These are phyloP conservation scores for Diprion similis DNA, from an alignment of 1,140 invertebrate genomes.

Conservation along the genomic window DNA sequence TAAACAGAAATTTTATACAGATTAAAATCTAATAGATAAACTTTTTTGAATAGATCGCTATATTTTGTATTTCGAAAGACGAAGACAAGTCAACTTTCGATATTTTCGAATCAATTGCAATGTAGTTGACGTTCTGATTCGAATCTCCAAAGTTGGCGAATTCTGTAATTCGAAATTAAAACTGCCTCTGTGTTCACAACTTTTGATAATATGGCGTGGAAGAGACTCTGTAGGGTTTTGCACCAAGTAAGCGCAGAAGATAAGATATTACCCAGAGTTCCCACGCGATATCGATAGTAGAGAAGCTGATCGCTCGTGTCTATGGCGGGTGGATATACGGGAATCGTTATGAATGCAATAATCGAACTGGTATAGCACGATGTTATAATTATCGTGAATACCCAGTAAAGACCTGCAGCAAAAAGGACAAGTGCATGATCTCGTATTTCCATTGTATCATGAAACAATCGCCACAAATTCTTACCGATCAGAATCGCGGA, in stretches of 20 bases:
- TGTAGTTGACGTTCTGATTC: no score
- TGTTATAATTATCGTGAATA: slow-evolving; percentile 81
- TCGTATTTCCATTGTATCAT: background rate
- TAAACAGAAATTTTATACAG: no score
- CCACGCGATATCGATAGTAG: slow-evolving; percentile 65
- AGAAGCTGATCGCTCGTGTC: slow-evolving; percentile 70
- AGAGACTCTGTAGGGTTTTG: no score
- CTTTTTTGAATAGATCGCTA: no score
- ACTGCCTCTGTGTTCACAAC: no score
- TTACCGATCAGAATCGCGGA: slow-evolving; percentile 74
- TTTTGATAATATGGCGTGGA: no score
- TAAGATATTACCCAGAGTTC: slow-evolving; percentile 63
- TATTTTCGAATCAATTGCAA: no score
- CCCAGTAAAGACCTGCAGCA: slow-evolving; percentile 73
- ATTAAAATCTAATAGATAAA: no score
- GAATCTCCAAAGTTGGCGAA: no score
- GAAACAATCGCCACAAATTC: background rate
- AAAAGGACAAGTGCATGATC: background rate
- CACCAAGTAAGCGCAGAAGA: background rate
- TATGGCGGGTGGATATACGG: slow-evolving; percentile 72
- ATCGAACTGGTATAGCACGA: slow-evolving; percentile 81
- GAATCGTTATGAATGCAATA: slow-evolving; percentile 80
- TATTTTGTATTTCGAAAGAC: no score
- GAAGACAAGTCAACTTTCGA: no score
- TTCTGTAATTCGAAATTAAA: no score